Percentiles rank a stretch among this genome's conserved stretches.
Conservation (phyloP, 1,140 invertebrate genomes). For the Elymnias hypermnestra region DNA sequence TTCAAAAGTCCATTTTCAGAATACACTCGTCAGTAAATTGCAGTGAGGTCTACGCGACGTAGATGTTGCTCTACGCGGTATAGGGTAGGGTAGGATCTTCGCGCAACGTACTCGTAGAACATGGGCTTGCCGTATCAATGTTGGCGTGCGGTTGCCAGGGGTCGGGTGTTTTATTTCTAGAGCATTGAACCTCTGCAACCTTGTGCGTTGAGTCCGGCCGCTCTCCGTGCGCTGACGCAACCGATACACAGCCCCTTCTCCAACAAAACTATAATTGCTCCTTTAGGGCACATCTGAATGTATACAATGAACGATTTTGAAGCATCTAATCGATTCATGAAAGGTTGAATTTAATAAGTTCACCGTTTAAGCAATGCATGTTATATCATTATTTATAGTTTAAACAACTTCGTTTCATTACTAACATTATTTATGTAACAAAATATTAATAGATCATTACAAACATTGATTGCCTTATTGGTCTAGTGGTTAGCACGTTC, state of each 20-base stretch:
- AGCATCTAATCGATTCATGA: slow-evolving; percentile 50
- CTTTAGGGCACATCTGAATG: slow-evolving; percentile 61
- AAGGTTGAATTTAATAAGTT: slow-evolving; percentile 43
- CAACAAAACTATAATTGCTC: slow-evolving; percentile 62
- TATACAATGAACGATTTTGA: slow-evolving; percentile 48
- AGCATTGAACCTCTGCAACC: slow-evolving; percentile 74
- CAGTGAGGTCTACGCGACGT: slow-evolving; percentile 37
- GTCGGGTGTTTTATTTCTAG: slow-evolving; percentile 71
- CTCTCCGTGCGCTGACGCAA: slow-evolving; percentile 68
- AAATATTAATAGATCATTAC: no score
- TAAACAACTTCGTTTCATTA: no score
- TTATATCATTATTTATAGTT: not conserved
- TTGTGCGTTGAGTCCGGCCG: slow-evolving; percentile 71
- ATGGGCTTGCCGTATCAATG: slow-evolving; percentile 11
- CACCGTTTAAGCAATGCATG: slow-evolving; percentile 5
- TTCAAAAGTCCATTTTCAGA: no score
- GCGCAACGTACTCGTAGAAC: slow-evolving; percentile 15
- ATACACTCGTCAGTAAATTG: no score
- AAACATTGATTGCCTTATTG: no score
- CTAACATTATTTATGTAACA: no score
- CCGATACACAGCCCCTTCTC: slow-evolving; percentile 66
- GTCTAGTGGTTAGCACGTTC: no score
- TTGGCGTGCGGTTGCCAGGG: slow-evolving; percentile 44
- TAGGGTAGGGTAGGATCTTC: slow-evolving; percentile 16
- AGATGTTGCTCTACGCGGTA: slow-evolving; percentile 35